These are phyloP conservation scores for Gymnoscopelus microlampas DNA, from an alignment of 2,797 vertebrate species.

Conservation along the genomic window DNA sequence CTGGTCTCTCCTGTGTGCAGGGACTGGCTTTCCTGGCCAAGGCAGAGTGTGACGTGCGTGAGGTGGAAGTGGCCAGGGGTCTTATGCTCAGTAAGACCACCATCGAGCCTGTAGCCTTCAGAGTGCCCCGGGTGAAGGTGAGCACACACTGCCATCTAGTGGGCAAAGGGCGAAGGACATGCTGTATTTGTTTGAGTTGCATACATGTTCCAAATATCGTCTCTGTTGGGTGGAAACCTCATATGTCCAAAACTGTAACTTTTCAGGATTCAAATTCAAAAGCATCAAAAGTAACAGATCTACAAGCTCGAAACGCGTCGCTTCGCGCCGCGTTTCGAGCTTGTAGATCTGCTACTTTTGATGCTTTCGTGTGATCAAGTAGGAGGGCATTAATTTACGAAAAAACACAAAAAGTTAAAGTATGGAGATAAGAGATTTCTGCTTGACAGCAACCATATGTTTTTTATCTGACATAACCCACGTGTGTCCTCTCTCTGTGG, in stretches of 20 bases:
- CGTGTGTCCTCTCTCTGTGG: constrained; percentile 11
- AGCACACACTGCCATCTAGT: constrained; percentile 37
- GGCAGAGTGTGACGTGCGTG: constrained; percentile 86
- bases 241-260: no score
- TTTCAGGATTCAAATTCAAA: no score
- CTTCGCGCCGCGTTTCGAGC: no score
- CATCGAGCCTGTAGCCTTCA: constrained; percentile 91
- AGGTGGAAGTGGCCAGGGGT: constrained; percentile 90
- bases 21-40: constrained; percentile 92
- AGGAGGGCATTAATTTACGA: no score
- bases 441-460: no score
- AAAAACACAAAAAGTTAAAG: no score
- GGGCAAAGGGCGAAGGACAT: background rate
- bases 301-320: no score
- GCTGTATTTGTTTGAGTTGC: background rate
- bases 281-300: no score
- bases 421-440: no score
- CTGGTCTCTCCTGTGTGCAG: constrained; percentile 70
- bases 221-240: no score
- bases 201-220: background rate
- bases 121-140: constrained; percentile 91
- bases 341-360: no score
- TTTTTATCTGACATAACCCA: background rate
- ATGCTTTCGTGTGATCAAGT: no score
- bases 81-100: constrained; percentile 87